These are phyloP conservation scores for Chloropsis hardwickii DNA, from an alignment of 2,113 vertebrate species.

Conservation along the genomic window DNA sequence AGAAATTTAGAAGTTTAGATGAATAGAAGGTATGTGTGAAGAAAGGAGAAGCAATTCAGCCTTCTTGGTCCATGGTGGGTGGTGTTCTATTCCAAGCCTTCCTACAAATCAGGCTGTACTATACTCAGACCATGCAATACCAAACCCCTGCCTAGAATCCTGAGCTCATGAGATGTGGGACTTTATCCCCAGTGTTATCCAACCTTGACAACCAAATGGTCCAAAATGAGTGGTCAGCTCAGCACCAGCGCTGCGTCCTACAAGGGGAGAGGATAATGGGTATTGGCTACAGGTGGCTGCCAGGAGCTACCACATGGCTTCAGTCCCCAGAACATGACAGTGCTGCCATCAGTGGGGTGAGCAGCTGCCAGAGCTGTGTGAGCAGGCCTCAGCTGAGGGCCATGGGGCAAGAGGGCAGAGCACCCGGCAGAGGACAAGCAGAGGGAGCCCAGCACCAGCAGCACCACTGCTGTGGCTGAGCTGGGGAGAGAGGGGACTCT, in stretches of 20 bases:
- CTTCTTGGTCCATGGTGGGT: neutral
- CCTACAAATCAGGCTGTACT: neutral
- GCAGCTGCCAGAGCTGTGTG: neutral
- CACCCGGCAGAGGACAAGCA: neutral
- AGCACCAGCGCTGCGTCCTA: neutral
- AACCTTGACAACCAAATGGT: neutral
- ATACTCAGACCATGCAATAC: neutral
- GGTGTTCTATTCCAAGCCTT: neutral
- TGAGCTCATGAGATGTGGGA: neutral
- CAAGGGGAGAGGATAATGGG: neutral
- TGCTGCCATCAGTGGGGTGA: neutral
- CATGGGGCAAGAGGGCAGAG: neutral
- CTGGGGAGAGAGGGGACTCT: fast-evolving
- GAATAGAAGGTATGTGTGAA: neutral
- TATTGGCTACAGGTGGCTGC: neutral
- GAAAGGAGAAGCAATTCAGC: neutral
- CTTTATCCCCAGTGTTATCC: neutral
- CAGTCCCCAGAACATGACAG: neutral
- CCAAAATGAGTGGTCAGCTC: neutral
- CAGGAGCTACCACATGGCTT: neutral
- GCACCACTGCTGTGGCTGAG: neutral
- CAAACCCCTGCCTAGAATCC: neutral
- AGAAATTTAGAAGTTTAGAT: neutral
- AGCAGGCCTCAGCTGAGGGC: neutral
- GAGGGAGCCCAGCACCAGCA: fast-evolving